Evolutionary conservation across 2,797 vertebrate species (phyloP).

Genomic region (Malacoraja senta): DNA sequence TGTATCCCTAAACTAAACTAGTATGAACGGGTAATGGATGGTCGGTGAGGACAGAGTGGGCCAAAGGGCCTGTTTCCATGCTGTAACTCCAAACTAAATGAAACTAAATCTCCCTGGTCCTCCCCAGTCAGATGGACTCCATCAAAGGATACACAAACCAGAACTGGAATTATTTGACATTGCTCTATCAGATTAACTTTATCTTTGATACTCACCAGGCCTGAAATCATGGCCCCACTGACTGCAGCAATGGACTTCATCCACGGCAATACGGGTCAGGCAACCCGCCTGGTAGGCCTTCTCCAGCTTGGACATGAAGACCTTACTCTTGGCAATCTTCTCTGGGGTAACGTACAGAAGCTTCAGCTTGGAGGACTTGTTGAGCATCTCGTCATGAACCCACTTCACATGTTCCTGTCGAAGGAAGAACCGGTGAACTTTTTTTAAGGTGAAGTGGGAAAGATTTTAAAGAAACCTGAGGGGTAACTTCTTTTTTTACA

Average conservation of each 20-base stretch:
- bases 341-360: conserved; percentile 94
- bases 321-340: conserved; percentile 91
- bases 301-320: conserved; percentile 91
- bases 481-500: too few species aligned
- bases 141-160: background rate
- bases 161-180: background rate
- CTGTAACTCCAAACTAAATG: too few species aligned
- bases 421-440: background rate
- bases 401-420: conserved; percentile 75
- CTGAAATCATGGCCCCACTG: conserved; percentile 98
- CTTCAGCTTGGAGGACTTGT: conserved; percentile 67
- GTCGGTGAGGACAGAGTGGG: too few species aligned
- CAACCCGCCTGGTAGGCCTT: conserved; percentile 76
- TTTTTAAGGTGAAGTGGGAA: too few species aligned
- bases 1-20: too few species aligned
- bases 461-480: too few species aligned
- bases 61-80: too few species aligned
- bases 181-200: background rate
- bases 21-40: too few species aligned
- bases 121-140: background rate
- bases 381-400: conserved; percentile 72
- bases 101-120: background rate
- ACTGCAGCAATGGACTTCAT: conserved; percentile 96
- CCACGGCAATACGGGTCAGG: conserved; percentile 77
- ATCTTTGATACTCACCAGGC: conserved; percentile 64